Evolutionary conservation across 2,113 vertebrate genomes (phyloP), one percentile per base, ranked within the genome.

Genomic region (Cebidichthys violaceus): DNA sequence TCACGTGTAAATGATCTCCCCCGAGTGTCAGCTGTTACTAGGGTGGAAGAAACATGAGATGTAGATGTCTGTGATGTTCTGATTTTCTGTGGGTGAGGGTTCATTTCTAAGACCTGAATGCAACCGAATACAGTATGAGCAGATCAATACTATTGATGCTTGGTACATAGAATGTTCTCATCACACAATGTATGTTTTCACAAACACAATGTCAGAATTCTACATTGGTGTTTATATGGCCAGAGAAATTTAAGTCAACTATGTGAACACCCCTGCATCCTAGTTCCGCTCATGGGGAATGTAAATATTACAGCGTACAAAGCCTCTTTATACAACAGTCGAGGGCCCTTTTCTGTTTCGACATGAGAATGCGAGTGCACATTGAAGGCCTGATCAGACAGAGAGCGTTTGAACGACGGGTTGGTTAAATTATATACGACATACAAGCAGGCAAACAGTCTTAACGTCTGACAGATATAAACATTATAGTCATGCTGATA

Each of bases 1-100:
- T 79, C 55, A 61, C 47, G 64, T 2, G 14, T 60, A 54, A 83
- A 78, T 37, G 27, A 82, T 70, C 43, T 70, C n/a, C n/a, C n/a
- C n/a, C n/a, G n/a, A n/a, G n/a, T n/a, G n/a, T n/a, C n/a, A n/a
- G n/a, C n/a, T n/a, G n/a, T n/a, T 74, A 64, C 33, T 5, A 10
- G 17, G 45, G 52, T 20, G 31, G 18, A 24, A 61, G 69, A 65
- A 60, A 35, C 31, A n/a, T 70, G n/a, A 54, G 37, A 70, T 70
- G 50, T 31, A 11, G 22, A 6, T 52, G n/a, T 33, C 31, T 50
- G 54, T 43, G 13, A 57, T 70, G 24, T 18, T 0, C 29, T 0
- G 9, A 8, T 52, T 31, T 52, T 17, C 54, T 35, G 24, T 9
- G 62, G 43, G 4, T 74, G 54, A 62, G 17, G 50, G 47, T 24